Base-by-base conservation (phyloP, 64 coral and sea anemone genomes). In the Porites lutea region DNA sequence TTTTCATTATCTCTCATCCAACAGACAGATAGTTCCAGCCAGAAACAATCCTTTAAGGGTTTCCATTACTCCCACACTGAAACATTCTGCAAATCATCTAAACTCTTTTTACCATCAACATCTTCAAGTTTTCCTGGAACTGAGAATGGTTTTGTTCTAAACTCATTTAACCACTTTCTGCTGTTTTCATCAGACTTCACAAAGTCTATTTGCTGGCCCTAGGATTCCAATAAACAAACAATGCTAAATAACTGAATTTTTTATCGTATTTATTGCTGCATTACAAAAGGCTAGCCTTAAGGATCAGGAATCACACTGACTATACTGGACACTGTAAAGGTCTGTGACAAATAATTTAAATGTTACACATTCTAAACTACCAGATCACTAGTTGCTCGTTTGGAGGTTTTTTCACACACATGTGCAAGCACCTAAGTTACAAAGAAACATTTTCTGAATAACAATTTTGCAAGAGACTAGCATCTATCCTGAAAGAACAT, bases 71-170 rank as follows among this genome's bases (percentile, higher is more conserved):
- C 8, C 66, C 27, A 12, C 3, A 44, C 68, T 45, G 13, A 55
- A 80, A 12, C 18, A 6, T 13, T 12, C 6, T 47, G 23, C 53
- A 83, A 63, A 65, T 37, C 27, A 37, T 37, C 27, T 72, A 21
- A 4, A 13, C 48, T 3, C 11, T 13, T 49, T 65, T 57, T 75
- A 99, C 97, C 97, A 91, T 99, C 94, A 79, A 99, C 83, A 93
- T 93, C 95, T 72, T 99, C 97, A 46, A 99, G 88, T 89, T 99
- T 99, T 84, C 97, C 97, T 61, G 97, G 94, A 50, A 99, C 94
- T 59, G 97, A 99, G 59, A 96, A 96, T 43, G 94, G 94, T 68
- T 99, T 99, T 8, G 92, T 61, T 85, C 88, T 96, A 59, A 99
- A 99, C 13, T 99, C 97, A 96, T 99, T 99, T 15, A 99, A 50